Percentiles rank a stretch among this genome's conserved stretches.
Conservation (phyloP, 2,888 invertebrate genomes). For the Synanthedon vespiformis region DNA sequence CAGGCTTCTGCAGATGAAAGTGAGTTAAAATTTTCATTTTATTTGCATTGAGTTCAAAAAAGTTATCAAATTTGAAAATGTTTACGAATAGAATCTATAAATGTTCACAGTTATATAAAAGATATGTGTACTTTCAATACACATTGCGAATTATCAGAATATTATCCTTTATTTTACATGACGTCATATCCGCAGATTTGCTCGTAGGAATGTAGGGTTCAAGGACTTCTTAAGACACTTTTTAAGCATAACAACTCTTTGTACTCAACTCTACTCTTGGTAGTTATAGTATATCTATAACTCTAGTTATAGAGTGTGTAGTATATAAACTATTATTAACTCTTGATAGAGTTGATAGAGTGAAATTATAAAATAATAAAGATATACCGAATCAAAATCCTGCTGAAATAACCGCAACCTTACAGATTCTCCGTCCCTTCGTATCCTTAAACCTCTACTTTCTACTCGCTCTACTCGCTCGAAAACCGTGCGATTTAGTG, state of each 20-base stretch:
- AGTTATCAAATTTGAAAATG: not conserved
- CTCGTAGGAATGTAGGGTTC: not conserved
- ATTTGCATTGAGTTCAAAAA: not conserved
- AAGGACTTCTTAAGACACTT: slow-evolving; percentile 1
- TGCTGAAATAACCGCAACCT: too few relatives aligned
- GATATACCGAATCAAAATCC: too few relatives aligned
- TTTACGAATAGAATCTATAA: not conserved
- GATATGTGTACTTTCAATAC: not conserved
- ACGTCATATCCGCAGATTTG: slow-evolving; percentile 5
- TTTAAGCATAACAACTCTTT: not conserved
- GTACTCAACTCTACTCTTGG: too few relatives aligned
- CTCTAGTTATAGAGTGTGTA: too few relatives aligned
- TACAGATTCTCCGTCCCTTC: too few relatives aligned
- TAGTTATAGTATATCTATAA: too few relatives aligned
- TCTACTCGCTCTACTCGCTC: too few relatives aligned
- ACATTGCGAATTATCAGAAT: not conserved
- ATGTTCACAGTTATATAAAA: not conserved
- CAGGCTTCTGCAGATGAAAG: slow-evolving; percentile 60
- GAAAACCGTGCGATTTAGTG: too few relatives aligned
- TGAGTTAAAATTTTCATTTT: slow-evolving; percentile 13
- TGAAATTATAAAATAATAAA: too few relatives aligned
- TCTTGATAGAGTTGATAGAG: too few relatives aligned
- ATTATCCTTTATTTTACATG: slow-evolving; percentile 1
- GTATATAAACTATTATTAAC: too few relatives aligned
- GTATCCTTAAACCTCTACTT: too few relatives aligned